A percentile compares a stretch with the other conserved stretches of the same genome.
phyloP scores from a whole-genome alignment of 1,140 invertebrate species.

The Apis cerana region DNA sequence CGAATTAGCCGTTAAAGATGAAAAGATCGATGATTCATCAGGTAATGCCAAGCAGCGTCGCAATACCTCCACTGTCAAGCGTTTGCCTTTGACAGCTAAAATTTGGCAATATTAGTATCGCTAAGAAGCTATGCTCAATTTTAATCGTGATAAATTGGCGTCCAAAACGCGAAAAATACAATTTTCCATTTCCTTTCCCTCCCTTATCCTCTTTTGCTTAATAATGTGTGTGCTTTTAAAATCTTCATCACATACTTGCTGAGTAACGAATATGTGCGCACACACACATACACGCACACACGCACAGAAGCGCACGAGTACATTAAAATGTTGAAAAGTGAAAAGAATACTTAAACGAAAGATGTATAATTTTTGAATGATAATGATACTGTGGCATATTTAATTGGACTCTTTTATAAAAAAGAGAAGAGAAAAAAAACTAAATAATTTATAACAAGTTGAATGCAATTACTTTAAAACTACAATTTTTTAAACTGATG shows the following conservation, averaged over 20 bases:
- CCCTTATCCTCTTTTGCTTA: neutral
- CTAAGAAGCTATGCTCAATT: constrained; percentile 14
- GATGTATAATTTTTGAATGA: neutral
- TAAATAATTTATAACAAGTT: neutral
- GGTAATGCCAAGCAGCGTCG: constrained; percentile 78
- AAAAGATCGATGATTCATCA: constrained; percentile 72
- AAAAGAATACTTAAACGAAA: neutral
- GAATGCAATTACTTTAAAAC: neutral
- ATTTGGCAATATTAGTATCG: constrained; percentile 72
- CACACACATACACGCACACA: neutral
- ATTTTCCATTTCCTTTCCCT: neutral
- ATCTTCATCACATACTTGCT: neutral
- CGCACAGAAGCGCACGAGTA: too few relatives aligned
- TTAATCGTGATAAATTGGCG: constrained; percentile 23
- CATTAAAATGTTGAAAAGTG: neutral
- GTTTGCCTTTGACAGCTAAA: constrained; percentile 73
- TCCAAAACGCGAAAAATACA: constrained; percentile 17
- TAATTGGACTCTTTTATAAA: neutral
- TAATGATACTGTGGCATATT: neutral
- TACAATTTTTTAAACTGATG: neutral
- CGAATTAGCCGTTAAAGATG: constrained; percentile 75
- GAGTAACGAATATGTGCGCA: neutral
- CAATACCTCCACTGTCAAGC: constrained; percentile 69
- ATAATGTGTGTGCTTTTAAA: neutral
- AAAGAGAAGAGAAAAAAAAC: neutral